Evolutionary conservation across 2,888 invertebrate species (phyloP).

Genomic region (Helicoverpa assulta): DNA sequence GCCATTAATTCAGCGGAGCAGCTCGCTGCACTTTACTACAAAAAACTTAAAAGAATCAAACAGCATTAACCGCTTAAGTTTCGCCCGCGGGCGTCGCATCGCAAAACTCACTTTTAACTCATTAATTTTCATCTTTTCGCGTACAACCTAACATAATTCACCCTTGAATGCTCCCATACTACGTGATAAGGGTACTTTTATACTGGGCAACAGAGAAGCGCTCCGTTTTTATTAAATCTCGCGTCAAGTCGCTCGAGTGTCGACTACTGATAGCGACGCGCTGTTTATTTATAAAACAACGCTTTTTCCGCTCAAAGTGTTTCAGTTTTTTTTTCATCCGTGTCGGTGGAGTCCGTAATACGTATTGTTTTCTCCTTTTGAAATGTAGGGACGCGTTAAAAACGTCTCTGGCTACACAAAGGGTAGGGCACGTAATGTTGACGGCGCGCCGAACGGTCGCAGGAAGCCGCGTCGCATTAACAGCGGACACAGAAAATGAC

Average conservation of each 20-base stretch:
- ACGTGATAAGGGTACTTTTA: constrained; percentile 86
- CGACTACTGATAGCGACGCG: constrained; percentile 85
- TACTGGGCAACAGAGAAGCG: constrained; percentile 75
- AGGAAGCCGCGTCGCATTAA: constrained; percentile 69
- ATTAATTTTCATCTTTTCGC: constrained; percentile 90
- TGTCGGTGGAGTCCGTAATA: constrained; percentile 68
- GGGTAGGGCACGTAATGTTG: constrained; percentile 65
- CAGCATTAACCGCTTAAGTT: constrained; percentile 79
- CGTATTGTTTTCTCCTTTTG: constrained; percentile 77
- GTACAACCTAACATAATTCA: constrained; percentile 88
- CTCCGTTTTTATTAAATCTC: constrained; percentile 85
- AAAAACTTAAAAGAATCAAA: constrained; percentile 78
- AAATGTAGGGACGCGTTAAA: constrained; percentile 77
- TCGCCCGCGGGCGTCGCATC: constrained; percentile 67
- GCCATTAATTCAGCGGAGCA: constrained; percentile 73
- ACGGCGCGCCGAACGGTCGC: constrained; percentile 62
- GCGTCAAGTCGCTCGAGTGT: constrained; percentile 86
- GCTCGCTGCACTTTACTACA: constrained; percentile 68
- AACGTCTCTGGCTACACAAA: constrained; percentile 72
- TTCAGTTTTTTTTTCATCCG: constrained; percentile 75
- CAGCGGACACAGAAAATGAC: constrained; percentile 67
- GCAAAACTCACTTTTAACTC: constrained; percentile 85
- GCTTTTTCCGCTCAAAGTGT: constrained; percentile 83
- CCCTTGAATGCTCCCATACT: constrained; percentile 88
- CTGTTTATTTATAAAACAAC: constrained; percentile 89